Conservation (phyloP, 2,888 invertebrate species). For the Tanytarsus gracilentus region DNA sequence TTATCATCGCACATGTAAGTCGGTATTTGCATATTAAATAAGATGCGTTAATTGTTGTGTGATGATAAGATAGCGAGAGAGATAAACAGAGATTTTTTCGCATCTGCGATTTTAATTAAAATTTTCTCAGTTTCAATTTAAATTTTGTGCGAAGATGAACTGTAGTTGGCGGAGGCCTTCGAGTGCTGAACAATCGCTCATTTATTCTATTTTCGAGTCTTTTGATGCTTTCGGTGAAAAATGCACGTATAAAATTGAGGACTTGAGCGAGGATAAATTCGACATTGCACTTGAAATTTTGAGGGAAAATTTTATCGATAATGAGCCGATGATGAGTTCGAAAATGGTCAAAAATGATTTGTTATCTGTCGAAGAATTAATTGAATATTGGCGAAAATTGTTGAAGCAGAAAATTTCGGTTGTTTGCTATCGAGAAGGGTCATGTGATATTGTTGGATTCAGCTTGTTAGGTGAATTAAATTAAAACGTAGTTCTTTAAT, state of each 20-base stretch:
- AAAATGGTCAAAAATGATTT: not conserved
- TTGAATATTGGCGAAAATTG: constrained; percentile 2
- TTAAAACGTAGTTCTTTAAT: too few relatives aligned
- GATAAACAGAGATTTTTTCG: too few relatives aligned
- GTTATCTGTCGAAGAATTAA: not conserved
- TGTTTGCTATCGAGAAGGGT: not conserved
- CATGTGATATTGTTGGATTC: constrained; percentile 7
- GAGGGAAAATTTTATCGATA: not conserved
- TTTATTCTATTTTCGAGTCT: constrained; percentile 3
- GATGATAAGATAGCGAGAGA: too few relatives aligned
- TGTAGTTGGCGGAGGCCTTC: constrained; percentile 1
- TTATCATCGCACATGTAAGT: too few relatives aligned
- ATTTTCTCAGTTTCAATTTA: too few relatives aligned
- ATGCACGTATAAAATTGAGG: constrained; percentile 5
- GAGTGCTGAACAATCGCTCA: not conserved
- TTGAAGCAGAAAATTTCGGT: not conserved
- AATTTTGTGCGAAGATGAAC: constrained; percentile 3
- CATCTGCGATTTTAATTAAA: too few relatives aligned
- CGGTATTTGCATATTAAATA: too few relatives aligned
- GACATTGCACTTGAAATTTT: not conserved
- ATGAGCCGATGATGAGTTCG: constrained; percentile 6
- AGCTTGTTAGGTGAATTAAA: constrained; percentile 6
- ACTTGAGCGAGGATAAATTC: not conserved
- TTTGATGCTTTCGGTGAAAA: not conserved
- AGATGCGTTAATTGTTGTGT: too few relatives aligned